Evolutionary conservation across 2,888 invertebrate species (phyloP).

Genomic region (Drosophila hamatofila): DNA sequence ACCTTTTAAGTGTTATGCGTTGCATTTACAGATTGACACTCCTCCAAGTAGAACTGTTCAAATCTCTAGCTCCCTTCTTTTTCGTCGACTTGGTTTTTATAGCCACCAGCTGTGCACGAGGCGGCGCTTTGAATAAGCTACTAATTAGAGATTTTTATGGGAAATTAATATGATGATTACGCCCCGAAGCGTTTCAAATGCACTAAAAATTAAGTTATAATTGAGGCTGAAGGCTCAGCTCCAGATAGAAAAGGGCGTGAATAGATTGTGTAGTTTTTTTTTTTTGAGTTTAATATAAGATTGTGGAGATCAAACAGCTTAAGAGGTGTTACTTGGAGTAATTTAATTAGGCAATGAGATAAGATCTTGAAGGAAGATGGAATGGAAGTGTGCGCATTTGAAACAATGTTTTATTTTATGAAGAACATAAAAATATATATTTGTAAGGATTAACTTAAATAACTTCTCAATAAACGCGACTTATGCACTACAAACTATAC

Average conservation of each 20-base stretch:
- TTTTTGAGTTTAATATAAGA: slow-evolving; percentile 12
- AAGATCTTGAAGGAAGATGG: not conserved
- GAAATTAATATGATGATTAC: slow-evolving; percentile 70
- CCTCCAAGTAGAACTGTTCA: slow-evolving; percentile 11
- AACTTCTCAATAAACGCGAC: too few species aligned
- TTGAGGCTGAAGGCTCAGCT: slow-evolving; percentile 38
- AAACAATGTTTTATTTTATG: not conserved
- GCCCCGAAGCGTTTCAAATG: slow-evolving; percentile 48
- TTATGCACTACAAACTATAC: too few species aligned
- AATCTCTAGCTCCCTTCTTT: not conserved
- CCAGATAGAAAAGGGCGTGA: slow-evolving; percentile 11
- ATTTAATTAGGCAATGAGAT: slow-evolving; percentile 42
- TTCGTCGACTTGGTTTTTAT: slow-evolving; percentile 28
- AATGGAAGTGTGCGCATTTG: too few species aligned
- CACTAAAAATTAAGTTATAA: slow-evolving; percentile 65
- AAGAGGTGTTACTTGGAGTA: slow-evolving; percentile 34
- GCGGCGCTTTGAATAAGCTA: slow-evolving; percentile 65
- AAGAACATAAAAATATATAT: too few species aligned
- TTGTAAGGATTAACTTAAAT: too few species aligned
- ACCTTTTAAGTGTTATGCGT: slow-evolving; percentile 65
- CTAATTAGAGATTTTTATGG: slow-evolving; percentile 74
- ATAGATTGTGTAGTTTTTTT: not conserved
- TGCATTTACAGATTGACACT: slow-evolving; percentile 66
- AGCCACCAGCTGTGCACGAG: slow-evolving; percentile 58
- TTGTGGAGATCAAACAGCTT: slow-evolving; percentile 18